phyloP scores from a whole-genome alignment of 1,140 invertebrate genomes.

The Zaprionus inermis region DNA sequence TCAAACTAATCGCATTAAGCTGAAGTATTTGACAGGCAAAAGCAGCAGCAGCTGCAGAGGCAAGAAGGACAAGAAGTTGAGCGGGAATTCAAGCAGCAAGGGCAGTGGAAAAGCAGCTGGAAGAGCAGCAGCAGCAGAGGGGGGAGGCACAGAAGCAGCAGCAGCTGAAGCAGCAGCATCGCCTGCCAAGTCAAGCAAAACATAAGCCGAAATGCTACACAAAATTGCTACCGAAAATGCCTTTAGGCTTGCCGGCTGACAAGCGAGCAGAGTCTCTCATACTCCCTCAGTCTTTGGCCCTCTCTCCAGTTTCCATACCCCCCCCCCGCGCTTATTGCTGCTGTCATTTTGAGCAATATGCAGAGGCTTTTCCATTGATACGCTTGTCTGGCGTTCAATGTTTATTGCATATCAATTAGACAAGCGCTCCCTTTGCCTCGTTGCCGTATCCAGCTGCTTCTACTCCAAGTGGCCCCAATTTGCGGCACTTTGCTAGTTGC shows the following conservation, averaged over 20 bases:
- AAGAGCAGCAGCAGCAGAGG: background rate
- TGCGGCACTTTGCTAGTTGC: slow-evolving; percentile 30
- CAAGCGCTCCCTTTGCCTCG: slow-evolving; percentile 12
- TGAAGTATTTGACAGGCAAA: slow-evolving; percentile 61
- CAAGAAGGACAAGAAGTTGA: no score
- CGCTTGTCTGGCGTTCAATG: slow-evolving; percentile 60
- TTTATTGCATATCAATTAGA: slow-evolving; percentile 79
- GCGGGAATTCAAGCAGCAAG: background rate
- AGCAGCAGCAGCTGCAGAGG: background rate
- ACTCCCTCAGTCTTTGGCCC: background rate
- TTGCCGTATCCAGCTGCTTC: background rate
- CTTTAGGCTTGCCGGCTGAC: background rate
- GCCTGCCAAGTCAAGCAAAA: slow-evolving; percentile 34
- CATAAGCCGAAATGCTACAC: slow-evolving; percentile 60
- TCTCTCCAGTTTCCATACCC: background rate
- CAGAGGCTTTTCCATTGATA: slow-evolving; percentile 55
- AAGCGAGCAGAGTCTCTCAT: slow-evolving; percentile 1
- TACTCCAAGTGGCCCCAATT: slow-evolving; percentile 50
- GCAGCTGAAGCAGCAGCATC: background rate
- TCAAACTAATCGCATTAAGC: slow-evolving; percentile 71
- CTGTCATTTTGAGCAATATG: slow-evolving; percentile 56
- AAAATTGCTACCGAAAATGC: slow-evolving; percentile 56
- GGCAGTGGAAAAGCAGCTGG: background rate
- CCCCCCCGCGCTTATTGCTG: no score
- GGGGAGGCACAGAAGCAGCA: slow-evolving; percentile 13